A percentile compares a stretch with the other conserved stretches of the same genome.
Conservation (phyloP, 2,113 vertebrate genomes). For the Ptyas mucosa region DNA sequence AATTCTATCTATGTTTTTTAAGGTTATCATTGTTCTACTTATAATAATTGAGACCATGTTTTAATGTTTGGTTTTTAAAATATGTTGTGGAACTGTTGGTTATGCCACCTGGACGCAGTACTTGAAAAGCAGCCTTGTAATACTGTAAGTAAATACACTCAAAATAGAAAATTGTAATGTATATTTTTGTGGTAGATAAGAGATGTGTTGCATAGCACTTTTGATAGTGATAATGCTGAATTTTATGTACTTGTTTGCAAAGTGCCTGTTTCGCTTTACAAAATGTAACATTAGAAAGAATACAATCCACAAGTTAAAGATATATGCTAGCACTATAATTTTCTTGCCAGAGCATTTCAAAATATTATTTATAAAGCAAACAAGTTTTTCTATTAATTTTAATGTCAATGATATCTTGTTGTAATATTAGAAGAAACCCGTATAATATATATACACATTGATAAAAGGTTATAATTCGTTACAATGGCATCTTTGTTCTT, state of each 20-base stretch:
- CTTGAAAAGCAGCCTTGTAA: neutral
- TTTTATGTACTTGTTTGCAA: neutral
- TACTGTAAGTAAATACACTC: constrained; percentile 6
- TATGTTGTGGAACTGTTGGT: neutral
- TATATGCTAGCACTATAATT: neutral
- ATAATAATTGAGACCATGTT: neutral
- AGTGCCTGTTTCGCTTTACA: neutral
- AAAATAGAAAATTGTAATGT: neutral
- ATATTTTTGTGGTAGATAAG: neutral
- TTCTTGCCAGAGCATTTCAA: neutral
- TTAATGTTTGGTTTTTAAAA: neutral
- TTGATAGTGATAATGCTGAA: too few relatives aligned
- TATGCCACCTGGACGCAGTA: neutral
- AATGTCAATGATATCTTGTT: neutral
- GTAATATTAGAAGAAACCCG: neutral
- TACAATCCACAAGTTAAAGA: neutral
- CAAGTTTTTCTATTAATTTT: neutral
- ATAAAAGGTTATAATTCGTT: neutral
- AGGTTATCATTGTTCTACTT: neutral
- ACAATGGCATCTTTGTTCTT: fast-evolving
- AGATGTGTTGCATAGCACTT: neutral
- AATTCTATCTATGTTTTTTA: neutral
- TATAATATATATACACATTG: neutral
- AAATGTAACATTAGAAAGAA: neutral
- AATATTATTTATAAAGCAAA: neutral